Evolutionary conservation across 2,797 vertebrate genomes (phyloP).

Genomic region (Apogon talboti): DNA sequence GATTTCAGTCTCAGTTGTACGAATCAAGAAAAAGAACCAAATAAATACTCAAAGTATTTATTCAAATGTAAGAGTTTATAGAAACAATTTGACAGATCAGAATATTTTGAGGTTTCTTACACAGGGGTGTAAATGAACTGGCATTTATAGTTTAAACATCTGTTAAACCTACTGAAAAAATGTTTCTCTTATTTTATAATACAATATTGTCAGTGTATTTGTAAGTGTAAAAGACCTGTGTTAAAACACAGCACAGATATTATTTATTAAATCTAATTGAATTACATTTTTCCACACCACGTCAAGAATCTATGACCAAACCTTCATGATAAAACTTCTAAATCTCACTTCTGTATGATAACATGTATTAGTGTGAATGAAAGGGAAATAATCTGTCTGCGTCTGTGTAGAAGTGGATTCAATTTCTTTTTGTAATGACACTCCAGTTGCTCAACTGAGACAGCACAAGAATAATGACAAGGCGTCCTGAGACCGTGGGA

Average conservation of each 20-base stretch:
- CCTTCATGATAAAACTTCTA: constrained; percentile 40
- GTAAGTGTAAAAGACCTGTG: neutral
- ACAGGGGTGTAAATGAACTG: constrained; percentile 23
- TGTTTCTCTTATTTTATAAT: too few species aligned
- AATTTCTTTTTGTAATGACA: constrained; percentile 11
- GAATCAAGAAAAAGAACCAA: constrained; percentile 35
- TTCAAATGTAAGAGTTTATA: constrained; percentile 7
- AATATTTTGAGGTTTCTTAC: constrained; percentile 27
- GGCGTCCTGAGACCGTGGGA: constrained; percentile 60
- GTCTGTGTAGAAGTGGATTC: constrained; percentile 17
- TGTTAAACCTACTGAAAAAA: constrained; percentile 11
- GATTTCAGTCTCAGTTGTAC: constrained; percentile 10
- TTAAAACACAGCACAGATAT: too few species aligned
- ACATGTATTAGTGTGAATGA: constrained; percentile 4
- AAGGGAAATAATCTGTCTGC: constrained; percentile 15
- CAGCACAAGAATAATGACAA: constrained; percentile 51
- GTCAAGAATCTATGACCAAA: constrained; percentile 32
- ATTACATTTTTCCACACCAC: constrained; percentile 27
- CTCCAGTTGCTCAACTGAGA: constrained; percentile 25
- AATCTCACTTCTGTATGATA: constrained; percentile 24
- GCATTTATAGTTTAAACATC: constrained; percentile 32
- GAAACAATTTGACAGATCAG: constrained; percentile 22
- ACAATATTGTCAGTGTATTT: constrained; percentile 20
- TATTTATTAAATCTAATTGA: too few species aligned
- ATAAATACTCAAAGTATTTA: constrained; percentile 28